Evolutionary conservation across 2,888 invertebrate species (phyloP), one percentile per base, ranked within the genome.

Genomic region (Scelioninae gen. 2): DNA sequence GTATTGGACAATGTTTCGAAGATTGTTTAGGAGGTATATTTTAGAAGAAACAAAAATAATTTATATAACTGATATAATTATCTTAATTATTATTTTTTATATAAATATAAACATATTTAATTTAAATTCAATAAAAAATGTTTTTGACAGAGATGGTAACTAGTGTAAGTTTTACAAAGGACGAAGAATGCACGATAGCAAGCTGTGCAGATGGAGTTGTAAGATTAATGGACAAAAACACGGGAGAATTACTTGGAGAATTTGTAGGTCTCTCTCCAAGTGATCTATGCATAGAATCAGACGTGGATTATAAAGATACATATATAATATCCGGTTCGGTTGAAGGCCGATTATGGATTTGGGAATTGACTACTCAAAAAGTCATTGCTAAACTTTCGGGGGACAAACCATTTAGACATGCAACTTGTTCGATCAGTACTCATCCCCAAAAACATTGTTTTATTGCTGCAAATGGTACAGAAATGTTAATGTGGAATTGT

Each of bases 271-370:
- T 98, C 82, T 88, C 89, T 74, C 92, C 93, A 52, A 91, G 90
- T 73, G 94, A 96, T 81, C 94, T 93, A 84, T 92, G 93, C 80
- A 89, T 98, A 41, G 97, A 98, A 86, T 95, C 95, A 83, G 92
- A 93, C 57, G 90, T 97, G 0, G 92, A 95, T 85, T 89, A 91
- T 60, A 93, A 91, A 75, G 98, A 98, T 84, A 93, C 92, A 46
- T 92, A 93, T 78, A 91, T 99, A 43, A 87, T 98, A 39, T 94
- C 95, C 15, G 98, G 98, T 0, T 97, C 97, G 0, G 93, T 93
- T 10, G 93, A 94, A 72, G 98, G 98, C 0, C 89, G 90, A 77
- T 87, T 96, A 4, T 94, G 93, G 88, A 91, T 92, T 79, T 99
- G 97, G 95, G 96, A 97, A 87, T 88, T 99, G 41, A 91, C 97